Evolutionary conservation across 2,797 vertebrate species (phyloP), one percentile per base, ranked within the genome.

Genomic region (Taenioides sp.): DNA sequence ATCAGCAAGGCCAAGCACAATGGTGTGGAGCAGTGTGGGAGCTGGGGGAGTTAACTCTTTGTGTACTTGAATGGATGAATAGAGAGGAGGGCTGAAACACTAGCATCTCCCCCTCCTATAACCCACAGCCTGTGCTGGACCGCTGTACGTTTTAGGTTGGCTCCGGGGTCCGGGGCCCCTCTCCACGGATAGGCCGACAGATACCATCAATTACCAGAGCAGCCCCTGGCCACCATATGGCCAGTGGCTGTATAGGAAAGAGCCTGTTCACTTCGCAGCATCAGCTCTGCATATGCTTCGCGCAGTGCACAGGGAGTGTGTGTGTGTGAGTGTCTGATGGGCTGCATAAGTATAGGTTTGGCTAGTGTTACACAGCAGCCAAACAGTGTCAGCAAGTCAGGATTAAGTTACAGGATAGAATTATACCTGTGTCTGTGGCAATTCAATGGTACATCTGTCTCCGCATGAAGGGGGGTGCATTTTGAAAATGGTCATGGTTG

Each of bases 191-290:
- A 77, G 82, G 88, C 76, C 87, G 77, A 92, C 90, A 93, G 93
- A 94, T 93, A 94, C 88, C 91, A 91, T 95, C 93, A 93, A 93
- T 93, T 92, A 90, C 88, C 84, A 87, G 88, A 75, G 91, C 80
- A 82, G 87, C 84, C 80, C 84, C 86, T 93, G 92, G 84, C 84
- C 80, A 87, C 91, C 96, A 96, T 96, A 95, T 95, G 95, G 94
- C 89, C 79, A 79, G 86, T 92, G 88, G 89, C 89, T 88, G 84
- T 93, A 94, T 92, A 91, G 92, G 91, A 81, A 61, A 69, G 72
- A 87, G 74, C 87, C 90, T 84, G 87, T 85, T 88, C 86, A 79
- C 80, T 88, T 84, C 76, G 77, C 82, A 82, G 83, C 83, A 84
- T 76, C 80, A 80, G 84, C 80, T 71, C 79, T 91, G 87, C 91